phyloP scores from a whole-genome alignment of 2,888 invertebrate genomes.

The Brenthis hecate region DNA sequence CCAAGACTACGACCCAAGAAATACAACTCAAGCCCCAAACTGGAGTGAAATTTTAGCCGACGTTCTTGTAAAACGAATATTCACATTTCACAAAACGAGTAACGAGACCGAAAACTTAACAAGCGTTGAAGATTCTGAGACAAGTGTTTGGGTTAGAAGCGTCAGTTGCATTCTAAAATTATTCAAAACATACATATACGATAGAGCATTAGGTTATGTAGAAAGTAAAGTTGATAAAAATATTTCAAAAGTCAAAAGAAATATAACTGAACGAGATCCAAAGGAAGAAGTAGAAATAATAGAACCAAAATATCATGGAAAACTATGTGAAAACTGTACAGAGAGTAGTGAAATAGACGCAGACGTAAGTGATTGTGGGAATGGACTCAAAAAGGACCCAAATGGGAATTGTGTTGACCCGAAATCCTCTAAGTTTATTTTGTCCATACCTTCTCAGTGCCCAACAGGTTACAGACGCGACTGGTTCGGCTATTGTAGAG shows the following conservation, averaged over 20 bases:
- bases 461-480: constrained; percentile 64
- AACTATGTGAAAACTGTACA: constrained; percentile 45
- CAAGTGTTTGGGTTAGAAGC: constrained; percentile 48
- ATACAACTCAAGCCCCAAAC: constrained; percentile 52
- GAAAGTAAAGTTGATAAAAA: constrained; percentile 9
- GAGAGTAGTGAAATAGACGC: constrained; percentile 31
- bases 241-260: constrained; percentile 11
- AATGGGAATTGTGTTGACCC: constrained; percentile 53
- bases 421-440: constrained; percentile 55
- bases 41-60: constrained; percentile 73
- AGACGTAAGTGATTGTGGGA: constrained; percentile 47
- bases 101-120: constrained; percentile 44
- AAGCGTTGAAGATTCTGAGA: constrained; percentile 41
- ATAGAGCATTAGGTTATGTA: constrained; percentile 43
- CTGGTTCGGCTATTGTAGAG: constrained; percentile 61
- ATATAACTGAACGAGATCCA: constrained; percentile 45
- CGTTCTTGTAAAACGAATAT: constrained; percentile 63
- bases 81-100: constrained; percentile 51
- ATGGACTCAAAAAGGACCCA: constrained; percentile 51
- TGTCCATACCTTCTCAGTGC: constrained; percentile 65
- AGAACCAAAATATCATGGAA: constrained; percentile 62
- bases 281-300: constrained; percentile 67
- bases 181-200: constrained; percentile 62
- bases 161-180: constrained; percentile 56
- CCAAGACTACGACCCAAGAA: constrained; percentile 47